phyloP scores from a whole-genome alignment of 2,113 vertebrate species.

The Rhombomys opimus region DNA sequence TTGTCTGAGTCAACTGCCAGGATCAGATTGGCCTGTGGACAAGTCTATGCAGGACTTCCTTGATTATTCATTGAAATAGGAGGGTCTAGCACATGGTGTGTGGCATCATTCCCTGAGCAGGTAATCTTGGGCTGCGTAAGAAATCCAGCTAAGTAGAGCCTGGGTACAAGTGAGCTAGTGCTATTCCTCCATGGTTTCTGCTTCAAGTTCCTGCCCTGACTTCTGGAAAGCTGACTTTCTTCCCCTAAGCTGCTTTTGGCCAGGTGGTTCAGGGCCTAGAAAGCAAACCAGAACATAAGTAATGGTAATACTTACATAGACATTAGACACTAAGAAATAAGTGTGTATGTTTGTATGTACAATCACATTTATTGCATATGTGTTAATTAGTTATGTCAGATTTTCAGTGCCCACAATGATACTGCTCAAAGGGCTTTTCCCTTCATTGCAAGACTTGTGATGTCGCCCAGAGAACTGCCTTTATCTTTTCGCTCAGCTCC shows the following conservation, averaged over 20 bases:
- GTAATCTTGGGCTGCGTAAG: not conserved
- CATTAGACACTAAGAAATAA: not conserved
- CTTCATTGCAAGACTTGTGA: not conserved
- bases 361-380: not conserved
- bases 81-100: not conserved
- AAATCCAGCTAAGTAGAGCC: not conserved
- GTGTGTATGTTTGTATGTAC: not conserved
- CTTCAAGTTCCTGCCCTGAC: not conserved
- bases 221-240: not conserved
- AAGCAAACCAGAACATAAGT: not conserved
- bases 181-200: not conserved
- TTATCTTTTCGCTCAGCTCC: not conserved
- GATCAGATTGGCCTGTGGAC: not conserved
- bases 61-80: not conserved
- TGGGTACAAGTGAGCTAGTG: not conserved
- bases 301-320: not conserved
- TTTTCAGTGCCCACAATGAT: not conserved
- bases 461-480: too few relatives aligned
- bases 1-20: not conserved
- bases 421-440: not conserved
- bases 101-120: not conserved
- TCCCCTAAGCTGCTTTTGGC: not conserved
- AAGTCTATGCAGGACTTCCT: not conserved
- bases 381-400: not conserved
- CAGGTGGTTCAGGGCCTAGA: not conserved